These are phyloP conservation scores for Lampris incognitus DNA, from an alignment of 2,113 vertebrate genomes.

Conservation along the genomic window DNA sequence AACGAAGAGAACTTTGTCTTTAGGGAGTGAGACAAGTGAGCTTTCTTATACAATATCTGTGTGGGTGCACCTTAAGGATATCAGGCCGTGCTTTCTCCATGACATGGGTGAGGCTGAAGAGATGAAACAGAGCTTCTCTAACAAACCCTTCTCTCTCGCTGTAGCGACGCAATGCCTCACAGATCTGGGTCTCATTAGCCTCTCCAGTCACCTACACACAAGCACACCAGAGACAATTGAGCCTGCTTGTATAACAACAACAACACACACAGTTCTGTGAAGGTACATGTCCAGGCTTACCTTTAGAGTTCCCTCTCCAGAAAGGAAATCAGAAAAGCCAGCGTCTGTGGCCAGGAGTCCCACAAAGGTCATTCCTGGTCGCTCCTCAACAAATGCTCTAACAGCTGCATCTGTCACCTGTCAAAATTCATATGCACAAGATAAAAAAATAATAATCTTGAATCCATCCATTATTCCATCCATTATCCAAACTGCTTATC, in stretches of 20 bases:
- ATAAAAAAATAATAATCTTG: not conserved
- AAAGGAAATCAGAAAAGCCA: conserved; percentile 95
- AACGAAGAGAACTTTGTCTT: no score
- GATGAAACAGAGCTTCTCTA: conserved; percentile 96
- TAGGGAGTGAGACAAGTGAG: not conserved
- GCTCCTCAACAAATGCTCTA: conserved; percentile 90
- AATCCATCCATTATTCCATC: no score
- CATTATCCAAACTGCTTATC: no score
- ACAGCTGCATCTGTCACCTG: conserved; percentile 94
- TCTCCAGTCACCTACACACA: conserved; percentile 92
- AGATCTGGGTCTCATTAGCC: conserved; percentile 97
- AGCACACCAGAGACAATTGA: conserved; percentile 27
- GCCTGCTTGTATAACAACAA: not conserved
- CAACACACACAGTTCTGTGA: not conserved
- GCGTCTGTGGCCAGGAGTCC: conserved; percentile 96
- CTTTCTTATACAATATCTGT: not conserved
- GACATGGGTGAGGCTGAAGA: conserved; percentile 95
- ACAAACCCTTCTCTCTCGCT: conserved; percentile 97
- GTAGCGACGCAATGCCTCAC: conserved; percentile 94
- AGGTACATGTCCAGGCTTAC: conserved; percentile 63
- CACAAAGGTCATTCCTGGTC: conserved; percentile 95
- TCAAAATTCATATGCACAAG: conserved; percentile 3
- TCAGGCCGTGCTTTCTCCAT: conserved; percentile 98
- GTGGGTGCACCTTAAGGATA: conserved; percentile 90
- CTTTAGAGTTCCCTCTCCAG: conserved; percentile 93